These are phyloP conservation scores for Talpa occidentalis DNA, from an alignment of 2,113 vertebrate species.

Conservation along the genomic window DNA sequence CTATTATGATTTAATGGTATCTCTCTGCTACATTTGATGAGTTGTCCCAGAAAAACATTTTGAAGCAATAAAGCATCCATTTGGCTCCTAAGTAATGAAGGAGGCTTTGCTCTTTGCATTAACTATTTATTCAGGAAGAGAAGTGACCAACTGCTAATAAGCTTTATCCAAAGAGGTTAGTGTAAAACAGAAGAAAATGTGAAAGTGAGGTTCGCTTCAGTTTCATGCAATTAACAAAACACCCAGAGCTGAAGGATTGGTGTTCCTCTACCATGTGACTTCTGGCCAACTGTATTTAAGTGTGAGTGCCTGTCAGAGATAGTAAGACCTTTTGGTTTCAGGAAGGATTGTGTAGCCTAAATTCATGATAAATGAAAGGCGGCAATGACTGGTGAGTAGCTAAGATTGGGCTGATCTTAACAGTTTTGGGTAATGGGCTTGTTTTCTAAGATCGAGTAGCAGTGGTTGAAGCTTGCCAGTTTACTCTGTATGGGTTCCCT, in stretches of 20 bases:
- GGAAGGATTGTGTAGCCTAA: conserved; percentile 65
- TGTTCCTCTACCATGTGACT: conserved; percentile 78
- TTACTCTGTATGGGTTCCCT: background rate
- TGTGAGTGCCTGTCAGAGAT: conserved; percentile 72
- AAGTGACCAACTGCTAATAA: conserved; percentile 80
- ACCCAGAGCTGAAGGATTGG: conserved; percentile 49
- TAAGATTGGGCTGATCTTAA: background rate
- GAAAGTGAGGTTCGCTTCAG: conserved; percentile 74
- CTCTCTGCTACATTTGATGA: conserved; percentile 83
- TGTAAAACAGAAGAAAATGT: conserved; percentile 75
- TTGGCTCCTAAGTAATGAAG: conserved; percentile 83
- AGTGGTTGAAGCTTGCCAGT: background rate
- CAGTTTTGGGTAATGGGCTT: background rate
- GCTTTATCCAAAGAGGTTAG: conserved; percentile 73
- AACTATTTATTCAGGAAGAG: conserved; percentile 86
- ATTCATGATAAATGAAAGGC: conserved; percentile 54
- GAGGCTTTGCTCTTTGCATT: conserved; percentile 85
- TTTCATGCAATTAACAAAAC: conserved; percentile 74
- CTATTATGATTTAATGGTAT: conserved; percentile 85
- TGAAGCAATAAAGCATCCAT: conserved; percentile 86
- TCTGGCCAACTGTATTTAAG: conserved; percentile 76
- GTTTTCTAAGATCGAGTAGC: background rate
- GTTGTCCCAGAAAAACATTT: conserved; percentile 84
- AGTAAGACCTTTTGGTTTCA: conserved; percentile 73
- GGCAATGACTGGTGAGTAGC: conserved; percentile 76